phyloP scores from a whole-genome alignment of 2,888 invertebrate species.

The Baccha elongata region DNA sequence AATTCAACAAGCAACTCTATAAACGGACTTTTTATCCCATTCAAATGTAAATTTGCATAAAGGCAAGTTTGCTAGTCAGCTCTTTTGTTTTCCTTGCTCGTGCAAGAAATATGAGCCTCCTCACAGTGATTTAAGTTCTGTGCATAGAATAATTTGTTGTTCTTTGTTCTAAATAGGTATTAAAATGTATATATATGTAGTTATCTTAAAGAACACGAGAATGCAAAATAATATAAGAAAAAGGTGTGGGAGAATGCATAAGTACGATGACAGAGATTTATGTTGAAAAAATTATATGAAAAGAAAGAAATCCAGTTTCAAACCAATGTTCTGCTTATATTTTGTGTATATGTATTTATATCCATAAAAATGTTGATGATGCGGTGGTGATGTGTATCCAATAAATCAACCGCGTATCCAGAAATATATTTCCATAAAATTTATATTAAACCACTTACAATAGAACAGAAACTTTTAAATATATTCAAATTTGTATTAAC shows the following conservation, averaged over 20 bases:
- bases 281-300: conserved; percentile 13
- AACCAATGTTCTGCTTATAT: conserved; percentile 38
- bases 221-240: conserved; percentile 59
- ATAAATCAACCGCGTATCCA: conserved; percentile 55
- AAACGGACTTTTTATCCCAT: conserved; percentile 49
- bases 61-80: conserved; percentile 57
- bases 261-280: conserved; percentile 38
- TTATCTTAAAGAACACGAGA: conserved; percentile 12
- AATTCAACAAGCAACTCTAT: conserved; percentile 57
- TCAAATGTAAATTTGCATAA: conserved; percentile 61
- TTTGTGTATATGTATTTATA: not conserved
- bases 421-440: conserved; percentile 49
- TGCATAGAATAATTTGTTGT: conserved; percentile 48
- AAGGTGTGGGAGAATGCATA: conserved; percentile 71
- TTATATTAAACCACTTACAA: conserved; percentile 54
- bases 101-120: conserved; percentile 59
- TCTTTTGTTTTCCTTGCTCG: conserved; percentile 57
- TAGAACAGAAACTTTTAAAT: conserved; percentile 19
- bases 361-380: too few species aligned
- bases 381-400: conserved; percentile 62
- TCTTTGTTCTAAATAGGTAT: conserved; percentile 59
- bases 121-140: conserved; percentile 38
- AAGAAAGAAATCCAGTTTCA: conserved; percentile 57
- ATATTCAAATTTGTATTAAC: not conserved
- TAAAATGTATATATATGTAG: conserved; percentile 13